These are phyloP conservation scores for Coenonympha arcania DNA, from an alignment of 2,888 invertebrate genomes.

Conservation along the genomic window DNA sequence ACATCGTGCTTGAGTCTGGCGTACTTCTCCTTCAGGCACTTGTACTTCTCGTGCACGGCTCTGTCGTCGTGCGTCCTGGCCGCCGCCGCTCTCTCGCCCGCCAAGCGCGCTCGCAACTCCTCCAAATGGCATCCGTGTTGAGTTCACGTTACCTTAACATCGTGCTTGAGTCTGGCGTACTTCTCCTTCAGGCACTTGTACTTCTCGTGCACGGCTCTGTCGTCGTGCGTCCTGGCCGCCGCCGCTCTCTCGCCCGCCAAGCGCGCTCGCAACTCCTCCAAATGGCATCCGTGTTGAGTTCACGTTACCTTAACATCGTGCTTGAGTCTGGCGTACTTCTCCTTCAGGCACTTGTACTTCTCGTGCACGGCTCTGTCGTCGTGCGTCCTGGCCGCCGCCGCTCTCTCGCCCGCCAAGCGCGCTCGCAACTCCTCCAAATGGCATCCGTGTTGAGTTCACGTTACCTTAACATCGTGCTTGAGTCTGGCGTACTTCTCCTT, in stretches of 20 bases:
- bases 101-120: constrained; percentile 74
- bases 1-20: constrained; percentile 85
- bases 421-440: too few species aligned
- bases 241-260: constrained; percentile 68
- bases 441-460: too few species aligned
- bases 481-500: too few species aligned
- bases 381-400: too few species aligned
- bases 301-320: too few species aligned
- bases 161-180: constrained; percentile 84
- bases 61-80: constrained; percentile 73
- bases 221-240: constrained; percentile 64
- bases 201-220: constrained; percentile 83
- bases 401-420: too few species aligned
- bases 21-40: constrained; percentile 86
- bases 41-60: constrained; percentile 83
- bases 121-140: constrained; percentile 79
- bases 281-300: constrained; percentile 78
- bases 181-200: constrained; percentile 87
- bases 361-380: too few species aligned
- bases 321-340: too few species aligned
- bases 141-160: too few species aligned
- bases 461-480: too few species aligned
- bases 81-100: constrained; percentile 67
- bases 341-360: too few species aligned
- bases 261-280: constrained; percentile 76